Conservation (phyloP, 2,113 vertebrate species). For the Atrichornis clamosus region DNA sequence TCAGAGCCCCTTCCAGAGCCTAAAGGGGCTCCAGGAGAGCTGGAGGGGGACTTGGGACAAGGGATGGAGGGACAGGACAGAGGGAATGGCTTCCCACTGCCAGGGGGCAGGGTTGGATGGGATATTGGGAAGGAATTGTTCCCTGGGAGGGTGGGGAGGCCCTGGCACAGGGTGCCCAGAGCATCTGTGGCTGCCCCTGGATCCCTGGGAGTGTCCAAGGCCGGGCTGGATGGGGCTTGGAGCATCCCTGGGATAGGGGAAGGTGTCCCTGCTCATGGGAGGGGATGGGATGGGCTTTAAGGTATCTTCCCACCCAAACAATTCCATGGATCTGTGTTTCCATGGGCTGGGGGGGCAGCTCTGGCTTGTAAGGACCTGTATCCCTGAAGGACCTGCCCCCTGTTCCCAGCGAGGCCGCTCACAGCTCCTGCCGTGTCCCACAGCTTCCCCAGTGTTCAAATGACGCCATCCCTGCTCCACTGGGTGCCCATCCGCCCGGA, state of each 20-base stretch:
- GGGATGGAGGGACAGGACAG: rapidly evolving
- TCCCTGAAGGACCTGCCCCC: not conserved
- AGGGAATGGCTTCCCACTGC: not conserved
- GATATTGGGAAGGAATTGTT: not conserved
- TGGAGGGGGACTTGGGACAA: not conserved
- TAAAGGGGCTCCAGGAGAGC: not conserved
- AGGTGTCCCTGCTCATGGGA: not conserved
- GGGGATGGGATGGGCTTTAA: rapidly evolving
- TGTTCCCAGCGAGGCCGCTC: not conserved
- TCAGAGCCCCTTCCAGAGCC: rapidly evolving
- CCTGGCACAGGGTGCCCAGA: not conserved
- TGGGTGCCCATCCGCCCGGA: not conserved
- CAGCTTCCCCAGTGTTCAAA: not conserved
- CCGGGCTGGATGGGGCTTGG: not conserved
- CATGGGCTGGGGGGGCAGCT: not conserved
- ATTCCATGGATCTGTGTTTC: not conserved
- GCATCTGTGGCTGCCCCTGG: not conserved
- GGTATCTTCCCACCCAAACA: not conserved
- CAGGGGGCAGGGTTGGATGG: not conserved
- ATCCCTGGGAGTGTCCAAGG: not conserved
- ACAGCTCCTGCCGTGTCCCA: not conserved
- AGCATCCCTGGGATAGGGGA: not conserved
- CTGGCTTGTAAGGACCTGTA: not conserved
- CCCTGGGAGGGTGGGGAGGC: not conserved
- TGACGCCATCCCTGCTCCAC: not conserved